Evolutionary conservation across 2,888 invertebrate species (phyloP), one percentile per base, ranked within the genome.

Genomic region (Choreutis nemorana): DNA sequence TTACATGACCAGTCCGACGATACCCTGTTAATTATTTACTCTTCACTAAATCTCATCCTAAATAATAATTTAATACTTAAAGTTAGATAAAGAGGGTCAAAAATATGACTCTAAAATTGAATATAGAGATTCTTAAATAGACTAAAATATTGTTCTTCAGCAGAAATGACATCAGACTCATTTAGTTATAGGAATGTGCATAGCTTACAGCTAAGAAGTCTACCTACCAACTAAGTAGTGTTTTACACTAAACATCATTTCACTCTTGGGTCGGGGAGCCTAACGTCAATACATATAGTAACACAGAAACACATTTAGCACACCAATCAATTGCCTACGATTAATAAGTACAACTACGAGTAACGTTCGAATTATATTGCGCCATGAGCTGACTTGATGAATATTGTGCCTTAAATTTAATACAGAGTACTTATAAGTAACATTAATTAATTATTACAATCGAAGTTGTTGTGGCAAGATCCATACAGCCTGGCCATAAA

Each of bases 371-470:
- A 71, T 55, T 56, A 36, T 49, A 55, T 36, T 42, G 40, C 62
- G 55, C 40, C 45, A 48, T 51, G 77, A 79, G 80, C 80, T 72
- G 80, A 79, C 79, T 55, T 80, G 78, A 81, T 78, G 72, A 75
- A 70, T 75, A 73, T 71, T 67, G 70, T 72, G 71, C 67, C 68
- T 41, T 44, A 38, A 13, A 18, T 13, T 48, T 53, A 50, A 44
- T 54, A 53, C 53, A 59, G 55, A 57, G 51, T 49, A 48, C 44
- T 49, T 48, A 47, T 50, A 46, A 54, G 48, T 52, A 56, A 52
- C 45, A 50, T 41, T 41, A 40, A 30, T 27, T 37, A 31, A 32
- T 44, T 43, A 49, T 41, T 42, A 36, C 40, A 35, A 37, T 34
- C 39, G 45, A 43, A 37, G 35, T 30, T 31, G 27, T 34, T 29